Evolutionary conservation across 2,113 vertebrate species (phyloP).

Genomic region (Quiscalus mexicanus): DNA sequence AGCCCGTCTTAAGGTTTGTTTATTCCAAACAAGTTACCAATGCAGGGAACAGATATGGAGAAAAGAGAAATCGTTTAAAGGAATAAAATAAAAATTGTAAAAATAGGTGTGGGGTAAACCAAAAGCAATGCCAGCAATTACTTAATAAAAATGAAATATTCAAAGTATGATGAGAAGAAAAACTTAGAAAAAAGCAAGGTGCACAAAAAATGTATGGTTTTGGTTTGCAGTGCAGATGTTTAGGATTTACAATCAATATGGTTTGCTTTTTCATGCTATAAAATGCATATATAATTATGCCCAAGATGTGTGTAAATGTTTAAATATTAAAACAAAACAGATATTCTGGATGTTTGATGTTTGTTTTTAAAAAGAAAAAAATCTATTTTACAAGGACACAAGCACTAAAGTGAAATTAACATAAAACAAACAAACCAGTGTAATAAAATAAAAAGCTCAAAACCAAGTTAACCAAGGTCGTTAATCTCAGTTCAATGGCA

Average conservation of each 20-base stretch:
- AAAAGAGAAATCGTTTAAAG: neutral
- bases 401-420: slow-evolving; percentile 64
- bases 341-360: slow-evolving; percentile 42
- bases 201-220: slow-evolving; percentile 22
- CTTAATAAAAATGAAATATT: slow-evolving; percentile 1
- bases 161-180: neutral
- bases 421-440: slow-evolving; percentile 64
- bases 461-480: slow-evolving; percentile 51
- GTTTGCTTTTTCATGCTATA: slow-evolving; percentile 51
- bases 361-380: slow-evolving; percentile 37
- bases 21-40: neutral
- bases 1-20: neutral
- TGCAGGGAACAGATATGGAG: neutral
- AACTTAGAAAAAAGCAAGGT: slow-evolving; percentile 49
- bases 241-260: slow-evolving; percentile 67
- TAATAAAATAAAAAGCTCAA: slow-evolving; percentile 63
- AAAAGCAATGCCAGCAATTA: slow-evolving; percentile 24
- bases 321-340: slow-evolving; percentile 70
- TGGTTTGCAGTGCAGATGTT: slow-evolving; percentile 52
- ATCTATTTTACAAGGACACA: slow-evolving; percentile 35
- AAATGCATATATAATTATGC: slow-evolving; percentile 63
- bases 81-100: neutral
- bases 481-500: slow-evolving; percentile 69
- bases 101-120: neutral
- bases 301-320: slow-evolving; percentile 51